Percentiles rank a stretch among this genome's conserved stretches.
These are phyloP conservation scores for Dascillus cervinus DNA, from an alignment of 2,888 invertebrate species.

Conservation along the genomic window DNA sequence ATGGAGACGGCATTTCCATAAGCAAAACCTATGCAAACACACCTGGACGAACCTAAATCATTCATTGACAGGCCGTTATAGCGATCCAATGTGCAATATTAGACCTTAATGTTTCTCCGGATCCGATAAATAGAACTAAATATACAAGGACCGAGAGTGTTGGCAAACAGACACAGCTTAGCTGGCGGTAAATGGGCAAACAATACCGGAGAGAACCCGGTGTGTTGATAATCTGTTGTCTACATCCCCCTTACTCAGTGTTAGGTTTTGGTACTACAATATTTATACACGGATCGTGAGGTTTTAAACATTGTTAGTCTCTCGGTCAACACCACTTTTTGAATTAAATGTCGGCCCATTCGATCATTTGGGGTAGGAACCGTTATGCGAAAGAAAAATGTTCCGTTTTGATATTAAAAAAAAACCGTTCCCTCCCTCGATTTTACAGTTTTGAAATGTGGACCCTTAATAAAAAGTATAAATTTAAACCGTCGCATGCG, in stretches of 20 bases:
- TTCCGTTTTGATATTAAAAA: constrained; percentile 32
- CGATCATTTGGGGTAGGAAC: constrained; percentile 21
- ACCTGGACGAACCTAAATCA: constrained; percentile 41
- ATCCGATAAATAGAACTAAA: constrained; percentile 23
- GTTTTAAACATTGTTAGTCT: constrained; percentile 29
- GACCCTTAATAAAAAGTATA: constrained; percentile 30
- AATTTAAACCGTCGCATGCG: constrained; percentile 27
- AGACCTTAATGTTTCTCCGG: constrained; percentile 15
- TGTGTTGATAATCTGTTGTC: constrained; percentile 40
- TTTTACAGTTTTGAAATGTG: constrained; percentile 34
- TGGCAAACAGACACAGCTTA: constrained; percentile 39
- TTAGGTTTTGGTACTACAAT: constrained; percentile 37
- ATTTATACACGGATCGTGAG: constrained; percentile 36
- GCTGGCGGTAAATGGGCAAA: constrained; percentile 43
- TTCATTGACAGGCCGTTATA: constrained; percentile 34
- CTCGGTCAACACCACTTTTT: constrained; percentile 22
- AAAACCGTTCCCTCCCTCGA: constrained; percentile 22
- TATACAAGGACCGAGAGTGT: constrained; percentile 32
- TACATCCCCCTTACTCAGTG: constrained; percentile 37
- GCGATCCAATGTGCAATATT: constrained; percentile 21
- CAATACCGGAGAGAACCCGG: constrained; percentile 34
- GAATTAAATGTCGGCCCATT: constrained; percentile 15
- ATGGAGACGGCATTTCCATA: constrained; percentile 28
- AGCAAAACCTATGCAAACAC: constrained; percentile 36
- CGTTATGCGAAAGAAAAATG: too few relatives aligned